Base-by-base conservation (phyloP, 2,888 invertebrate species). In the Tipula helvola region DNA sequence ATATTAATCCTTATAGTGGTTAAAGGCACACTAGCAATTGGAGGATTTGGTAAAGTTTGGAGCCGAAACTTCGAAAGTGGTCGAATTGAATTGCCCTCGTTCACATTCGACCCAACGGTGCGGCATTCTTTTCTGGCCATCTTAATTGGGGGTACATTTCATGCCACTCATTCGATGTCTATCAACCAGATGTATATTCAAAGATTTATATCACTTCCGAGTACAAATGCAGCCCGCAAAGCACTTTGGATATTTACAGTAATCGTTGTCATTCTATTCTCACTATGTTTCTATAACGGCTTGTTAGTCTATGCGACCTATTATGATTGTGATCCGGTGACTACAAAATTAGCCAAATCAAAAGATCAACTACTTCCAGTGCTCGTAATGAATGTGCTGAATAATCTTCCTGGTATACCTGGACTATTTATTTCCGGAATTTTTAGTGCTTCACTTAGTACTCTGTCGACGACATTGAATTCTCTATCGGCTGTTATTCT, bases 111-210 rank as follows among this genome's bases (percentile, higher is more conserved):
- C 92, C 97, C 96, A 12, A 93, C 96, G 5, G 94, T 95, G 0
- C 93, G 97, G 16, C 95, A 97, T 89, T 96, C 97, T 0, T 92
- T 96, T 88, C 95, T 96, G 94, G 94, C 95, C 5, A 92, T 97
- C 4, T 91, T 95, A 2, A 90, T 97, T 86, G 97, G 97, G 12
- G 96, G 96, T 0, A 93, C 94, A 36, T 90, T 96, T 86, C 96
- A 95, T 89, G 96, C 95, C 94, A 91, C 96, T 5, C 95, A 96
- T 90, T 93, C 95, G 8, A 94, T 95, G 87, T 94, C 95, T 1
- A 94, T 96, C 7, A 97, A 96, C 91, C 97, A 97, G 90, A 95
- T 95, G 16, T 96, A 97, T 94, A 94, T 97, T 8, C 97, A 97
- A 90, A 93, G 97, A 87, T 96, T 96, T 89, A 92, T 97, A 86